A percentile compares a stretch with the other conserved stretches of the same genome.
Evolutionary conservation across 2,113 vertebrate genomes (phyloP).

Genomic region (Microcebus tavaratra): DNA sequence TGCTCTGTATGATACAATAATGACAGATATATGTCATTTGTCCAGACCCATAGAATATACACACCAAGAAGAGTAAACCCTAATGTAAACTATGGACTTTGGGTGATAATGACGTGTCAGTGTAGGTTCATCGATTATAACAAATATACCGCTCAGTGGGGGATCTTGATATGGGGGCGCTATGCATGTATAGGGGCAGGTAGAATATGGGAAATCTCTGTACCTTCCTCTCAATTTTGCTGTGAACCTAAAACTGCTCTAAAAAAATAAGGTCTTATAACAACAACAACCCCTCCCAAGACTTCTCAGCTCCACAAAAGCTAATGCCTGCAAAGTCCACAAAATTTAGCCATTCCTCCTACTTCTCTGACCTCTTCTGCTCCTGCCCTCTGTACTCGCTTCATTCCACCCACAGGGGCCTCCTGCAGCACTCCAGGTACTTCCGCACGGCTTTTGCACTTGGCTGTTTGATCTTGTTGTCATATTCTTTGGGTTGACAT

Average conservation of each 20-base stretch:
- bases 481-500: not conserved
- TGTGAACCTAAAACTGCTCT: not conserved
- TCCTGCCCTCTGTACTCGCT: not conserved
- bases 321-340: not conserved
- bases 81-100: not conserved
- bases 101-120: not conserved
- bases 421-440: not conserved
- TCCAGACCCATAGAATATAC: not conserved
- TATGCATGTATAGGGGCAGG: not conserved
- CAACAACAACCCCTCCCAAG: not conserved
- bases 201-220: not conserved
- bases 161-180: not conserved
- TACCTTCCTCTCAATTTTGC: not conserved
- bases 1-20: not conserved
- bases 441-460: not conserved
- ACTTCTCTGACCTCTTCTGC: not conserved
- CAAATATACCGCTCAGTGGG: not conserved
- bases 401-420: too few species aligned
- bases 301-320: not conserved
- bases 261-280: not conserved
- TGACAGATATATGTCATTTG: not conserved
- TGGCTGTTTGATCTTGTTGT: not conserved
- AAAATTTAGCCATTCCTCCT: not conserved
- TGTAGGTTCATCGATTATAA: not conserved
- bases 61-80: not conserved